phyloP scores from a whole-genome alignment of 1,140 invertebrate species.

The Lordiphosa clarofinis region DNA sequence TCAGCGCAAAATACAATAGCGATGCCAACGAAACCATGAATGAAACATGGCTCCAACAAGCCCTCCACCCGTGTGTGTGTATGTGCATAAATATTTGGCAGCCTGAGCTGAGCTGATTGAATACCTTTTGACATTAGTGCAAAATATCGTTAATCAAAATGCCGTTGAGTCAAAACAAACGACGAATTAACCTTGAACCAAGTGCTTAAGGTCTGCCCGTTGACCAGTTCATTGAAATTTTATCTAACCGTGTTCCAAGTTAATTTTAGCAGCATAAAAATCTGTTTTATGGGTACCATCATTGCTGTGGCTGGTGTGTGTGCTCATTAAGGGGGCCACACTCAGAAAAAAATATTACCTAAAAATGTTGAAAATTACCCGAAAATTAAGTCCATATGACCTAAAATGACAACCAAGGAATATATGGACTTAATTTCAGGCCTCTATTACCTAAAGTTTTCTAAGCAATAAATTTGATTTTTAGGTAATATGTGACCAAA shows the following conservation, averaged over 20 bases:
- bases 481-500: no score
- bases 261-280: conserved; percentile 68
- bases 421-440: no score
- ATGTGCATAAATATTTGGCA: conserved; percentile 15
- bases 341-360: no score
- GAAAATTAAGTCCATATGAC: no score
- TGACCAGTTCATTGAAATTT: conserved; percentile 44
- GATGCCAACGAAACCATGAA: conserved; percentile 51
- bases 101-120: conserved; percentile 58
- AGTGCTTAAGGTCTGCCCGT: conserved; percentile 19
- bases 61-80: conserved; percentile 1
- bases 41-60: conserved; percentile 30
- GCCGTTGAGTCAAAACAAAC: conserved; percentile 32
- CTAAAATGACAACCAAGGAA: no score
- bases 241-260: conserved; percentile 36
- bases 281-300: conserved; percentile 53
- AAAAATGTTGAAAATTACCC: no score
- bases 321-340: conserved; percentile 67
- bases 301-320: conserved; percentile 24
- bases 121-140: conserved; percentile 75
- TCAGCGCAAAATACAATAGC: conserved; percentile 60
- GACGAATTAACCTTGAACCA: conserved; percentile 34
- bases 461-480: no score
- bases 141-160: conserved; percentile 74
- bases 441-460: no score